Evolutionary conservation across 2,797 vertebrate species (phyloP).

Genomic region (Bovichtus diacanthus): DNA sequence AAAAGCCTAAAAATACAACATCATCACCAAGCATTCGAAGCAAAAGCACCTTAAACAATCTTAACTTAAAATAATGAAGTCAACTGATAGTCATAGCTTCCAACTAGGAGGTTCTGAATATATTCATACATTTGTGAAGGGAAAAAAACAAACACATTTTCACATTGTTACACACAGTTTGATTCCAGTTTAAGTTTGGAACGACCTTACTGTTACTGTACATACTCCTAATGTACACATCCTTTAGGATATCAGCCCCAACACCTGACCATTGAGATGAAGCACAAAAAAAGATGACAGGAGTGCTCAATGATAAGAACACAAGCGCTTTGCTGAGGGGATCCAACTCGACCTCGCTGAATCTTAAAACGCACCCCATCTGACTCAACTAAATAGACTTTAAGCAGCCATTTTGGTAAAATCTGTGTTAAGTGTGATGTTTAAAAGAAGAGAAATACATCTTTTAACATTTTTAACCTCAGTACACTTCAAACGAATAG

Average conservation of each 20-base stretch:
- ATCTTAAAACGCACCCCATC: not conserved
- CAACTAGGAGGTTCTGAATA: slow-evolving; percentile 14
- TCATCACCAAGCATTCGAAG: slow-evolving; percentile 47
- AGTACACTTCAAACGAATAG: not conserved
- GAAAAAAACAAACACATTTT: slow-evolving; percentile 22
- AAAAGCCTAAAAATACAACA: slow-evolving; percentile 52
- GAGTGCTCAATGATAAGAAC: not conserved
- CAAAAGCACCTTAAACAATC: slow-evolving; percentile 26
- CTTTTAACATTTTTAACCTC: not conserved
- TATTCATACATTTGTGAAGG: slow-evolving; percentile 31
- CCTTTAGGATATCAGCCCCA: not conserved
- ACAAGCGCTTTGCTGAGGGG: not conserved
- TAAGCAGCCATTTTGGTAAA: not conserved
- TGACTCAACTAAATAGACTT: not conserved
- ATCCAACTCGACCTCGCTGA: not conserved
- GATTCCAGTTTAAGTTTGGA: slow-evolving; percentile 39
- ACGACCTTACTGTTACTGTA: slow-evolving; percentile 26
- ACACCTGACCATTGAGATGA: not conserved
- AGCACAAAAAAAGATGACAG: slow-evolving; percentile 12
- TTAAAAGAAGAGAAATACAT: not conserved
- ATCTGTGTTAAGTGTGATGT: not conserved
- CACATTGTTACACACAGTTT: slow-evolving; percentile 31
- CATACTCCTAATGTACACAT: slow-evolving; percentile 15
- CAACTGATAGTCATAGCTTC: slow-evolving; percentile 42
- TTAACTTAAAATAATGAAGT: slow-evolving; percentile 9